phyloP scores from a whole-genome alignment of 2,113 vertebrate species.

The Balaenoptera acutorostrata region DNA sequence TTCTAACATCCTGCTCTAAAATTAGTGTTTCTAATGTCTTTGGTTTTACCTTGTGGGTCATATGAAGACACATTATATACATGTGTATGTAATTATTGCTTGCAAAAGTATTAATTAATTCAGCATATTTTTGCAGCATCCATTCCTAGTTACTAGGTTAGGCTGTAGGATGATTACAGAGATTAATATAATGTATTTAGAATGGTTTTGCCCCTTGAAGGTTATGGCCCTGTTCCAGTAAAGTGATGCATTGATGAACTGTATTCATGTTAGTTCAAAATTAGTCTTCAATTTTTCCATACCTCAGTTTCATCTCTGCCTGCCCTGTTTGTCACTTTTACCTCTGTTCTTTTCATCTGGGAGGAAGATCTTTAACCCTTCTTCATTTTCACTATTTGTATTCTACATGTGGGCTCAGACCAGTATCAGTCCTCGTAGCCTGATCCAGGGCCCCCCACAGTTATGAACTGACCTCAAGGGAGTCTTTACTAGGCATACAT shows the following conservation, averaged over 20 bases:
- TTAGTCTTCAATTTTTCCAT: background rate
- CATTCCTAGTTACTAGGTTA: background rate
- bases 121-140: background rate
- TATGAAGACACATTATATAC: background rate
- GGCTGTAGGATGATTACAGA: background rate
- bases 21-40: background rate
- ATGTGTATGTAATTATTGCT: background rate
- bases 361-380: background rate
- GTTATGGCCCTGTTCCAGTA: background rate
- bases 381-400: background rate
- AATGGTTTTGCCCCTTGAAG: background rate
- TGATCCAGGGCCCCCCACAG: background rate
- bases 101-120: slow-evolving; percentile 8
- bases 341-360: background rate
- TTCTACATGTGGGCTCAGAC: background rate
- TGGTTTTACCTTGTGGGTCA: background rate
- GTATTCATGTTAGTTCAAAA: background rate
- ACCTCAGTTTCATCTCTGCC: background rate
- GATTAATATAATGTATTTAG: background rate
- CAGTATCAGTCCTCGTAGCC: background rate
- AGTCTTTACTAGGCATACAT: background rate
- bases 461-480: background rate
- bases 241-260: background rate
- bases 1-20: background rate
- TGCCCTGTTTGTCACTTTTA: background rate